Evolutionary conservation across 2,797 vertebrate species (phyloP).

Genomic region (Lepilemur ruficaudatus): DNA sequence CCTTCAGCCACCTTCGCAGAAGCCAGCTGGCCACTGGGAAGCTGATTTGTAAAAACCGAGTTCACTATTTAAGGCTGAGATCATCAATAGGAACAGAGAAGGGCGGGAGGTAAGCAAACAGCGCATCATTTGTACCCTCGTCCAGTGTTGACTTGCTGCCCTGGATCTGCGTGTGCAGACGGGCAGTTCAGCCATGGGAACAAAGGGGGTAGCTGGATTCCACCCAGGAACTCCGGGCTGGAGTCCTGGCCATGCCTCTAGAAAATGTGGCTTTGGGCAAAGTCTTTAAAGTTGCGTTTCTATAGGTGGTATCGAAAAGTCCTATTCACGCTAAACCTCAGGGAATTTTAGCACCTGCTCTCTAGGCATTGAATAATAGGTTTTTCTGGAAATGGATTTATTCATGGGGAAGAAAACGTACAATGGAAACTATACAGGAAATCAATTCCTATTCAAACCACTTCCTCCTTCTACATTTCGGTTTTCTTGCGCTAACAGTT

Average conservation of each 20-base stretch:
- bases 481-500: not conserved
- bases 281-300: not conserved
- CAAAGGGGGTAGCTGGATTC: not conserved
- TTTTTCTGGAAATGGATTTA: conserved; percentile 16
- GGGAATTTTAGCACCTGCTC: not conserved
- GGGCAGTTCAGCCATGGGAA: not conserved
- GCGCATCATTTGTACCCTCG: not conserved
- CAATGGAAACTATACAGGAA: not conserved
- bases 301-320: not conserved
- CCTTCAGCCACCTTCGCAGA: not conserved
- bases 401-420: not conserved
- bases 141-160: not conserved
- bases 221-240: not conserved
- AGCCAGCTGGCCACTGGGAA: not conserved
- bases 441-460: not conserved
- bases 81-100: not conserved
- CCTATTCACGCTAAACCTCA: not conserved
- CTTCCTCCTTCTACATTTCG: not conserved
- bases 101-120: not conserved
- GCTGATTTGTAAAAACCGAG: not conserved
- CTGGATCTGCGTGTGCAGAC: not conserved
- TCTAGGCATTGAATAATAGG: not conserved
- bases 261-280: not conserved
- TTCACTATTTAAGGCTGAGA: not conserved
- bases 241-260: not conserved